Percentiles rank a stretch among this genome's conserved stretches.
Conservation (phyloP, 2,888 invertebrate genomes). For the Octodonta nipae region DNA sequence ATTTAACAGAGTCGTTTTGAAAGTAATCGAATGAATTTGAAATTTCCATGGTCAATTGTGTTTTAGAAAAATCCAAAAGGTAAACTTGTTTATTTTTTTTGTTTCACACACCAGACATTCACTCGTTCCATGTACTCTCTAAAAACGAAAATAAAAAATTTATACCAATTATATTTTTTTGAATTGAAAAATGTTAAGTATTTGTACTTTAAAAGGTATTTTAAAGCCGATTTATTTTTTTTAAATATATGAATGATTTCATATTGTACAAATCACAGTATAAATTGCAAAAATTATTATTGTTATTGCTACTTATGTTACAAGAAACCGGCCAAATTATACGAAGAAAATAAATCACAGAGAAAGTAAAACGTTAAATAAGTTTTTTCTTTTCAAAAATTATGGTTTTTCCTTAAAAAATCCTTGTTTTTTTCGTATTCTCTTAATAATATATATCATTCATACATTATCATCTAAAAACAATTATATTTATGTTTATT, state of each 20-base stretch:
- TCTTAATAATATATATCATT: conserved; percentile 21
- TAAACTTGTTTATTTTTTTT: conserved; percentile 13
- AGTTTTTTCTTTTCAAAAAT: conserved; percentile 12
- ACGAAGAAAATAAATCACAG: conserved; percentile 18
- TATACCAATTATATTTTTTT: too few species aligned
- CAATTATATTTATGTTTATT: conserved; percentile 20
- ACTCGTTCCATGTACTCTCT: conserved; percentile 13
- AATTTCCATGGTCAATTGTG: conserved; percentile 10
- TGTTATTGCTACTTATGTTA: conserved; percentile 28
- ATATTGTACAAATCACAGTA: conserved; percentile 22
- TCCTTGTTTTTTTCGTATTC: too few species aligned
- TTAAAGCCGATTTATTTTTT: conserved; percentile 14
- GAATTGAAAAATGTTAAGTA: conserved; percentile 17
- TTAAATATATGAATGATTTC: conserved; percentile 16
- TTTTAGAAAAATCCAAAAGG: conserved; percentile 2
- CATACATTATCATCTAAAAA: conserved; percentile 22
- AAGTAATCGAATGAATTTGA: conserved; percentile 5
- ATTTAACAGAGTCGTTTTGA: conserved; percentile 12
- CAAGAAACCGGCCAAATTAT: conserved; percentile 27
- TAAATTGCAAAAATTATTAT: conserved; percentile 23
- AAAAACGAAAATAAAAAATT: conserved; percentile 12
- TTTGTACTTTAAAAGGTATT: conserved; percentile 21
- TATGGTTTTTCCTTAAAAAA: conserved; percentile 17
- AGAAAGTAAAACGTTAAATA: conserved; percentile 13
- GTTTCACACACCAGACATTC: conserved; percentile 15